Evolutionary conservation across 1,140 invertebrate genomes (phyloP), one percentile per base, ranked within the genome.

Genomic region (Musca domestica): DNA sequence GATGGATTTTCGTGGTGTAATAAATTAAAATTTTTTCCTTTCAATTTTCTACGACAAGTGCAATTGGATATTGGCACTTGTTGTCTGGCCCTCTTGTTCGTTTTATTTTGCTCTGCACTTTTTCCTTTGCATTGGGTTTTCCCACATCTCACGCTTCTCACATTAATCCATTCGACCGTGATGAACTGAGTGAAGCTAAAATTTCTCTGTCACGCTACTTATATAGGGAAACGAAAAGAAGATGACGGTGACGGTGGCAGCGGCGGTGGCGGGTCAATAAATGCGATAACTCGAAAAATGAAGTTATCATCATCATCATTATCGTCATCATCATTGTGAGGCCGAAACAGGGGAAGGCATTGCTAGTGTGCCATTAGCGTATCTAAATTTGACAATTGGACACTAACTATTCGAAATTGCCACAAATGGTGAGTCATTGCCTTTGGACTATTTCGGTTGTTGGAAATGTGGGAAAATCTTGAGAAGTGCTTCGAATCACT

Each of bases 321-420:
- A 30, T 30, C 27, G 22, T 15, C 51, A 54, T 22, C 52, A 56
- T 27, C 22, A 22, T 2, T 22, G 9, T 52, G 22, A 52, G 51
- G 19, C 2, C 12, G 34, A 9, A 22, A 52, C 48, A 52, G 15
- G 19, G 34, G 9, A 23, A 10, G 17, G 3, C 19, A 7, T 19
- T 3, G 22, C 22, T 22, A 2, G 22, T 9, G 3, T 12, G 7
- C 17, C 23, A 56, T 22, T 23, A 56, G 23, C 52, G 22, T 56
- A 56, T 5, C 52, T 56, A 56, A 56, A 56, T 56, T 56, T 56
- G 52, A 27, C 23, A 56, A 22, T 54, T 54, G 51, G 7, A 54
- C 23, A 30, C 27, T 4, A 30, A 30, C n/a, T n/a, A n/a, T n/a
- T n/a, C n/a, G n/a, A n/a, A n/a, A n/a, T n/a, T n/a, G n/a, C n/a